Conservation (phyloP, 2,797 vertebrate genomes). For the Momotus momota region DNA sequence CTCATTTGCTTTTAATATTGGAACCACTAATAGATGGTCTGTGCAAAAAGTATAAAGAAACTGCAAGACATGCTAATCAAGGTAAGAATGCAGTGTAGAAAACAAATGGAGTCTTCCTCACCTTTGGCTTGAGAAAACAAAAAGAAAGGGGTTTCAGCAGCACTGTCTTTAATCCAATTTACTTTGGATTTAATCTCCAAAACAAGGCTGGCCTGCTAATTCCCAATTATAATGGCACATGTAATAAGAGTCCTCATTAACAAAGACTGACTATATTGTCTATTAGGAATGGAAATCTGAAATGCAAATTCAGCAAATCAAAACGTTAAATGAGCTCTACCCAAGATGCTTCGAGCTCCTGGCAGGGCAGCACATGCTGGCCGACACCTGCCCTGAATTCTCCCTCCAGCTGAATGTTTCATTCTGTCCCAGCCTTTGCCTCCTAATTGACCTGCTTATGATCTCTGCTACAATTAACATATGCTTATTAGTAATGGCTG, state of each 20-base stretch:
- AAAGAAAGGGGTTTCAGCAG: constrained; percentile 73
- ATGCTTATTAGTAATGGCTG: constrained; percentile 97
- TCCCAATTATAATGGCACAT: constrained; percentile 86
- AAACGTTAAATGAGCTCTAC: constrained; percentile 86
- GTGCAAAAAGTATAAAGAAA: constrained; percentile 66
- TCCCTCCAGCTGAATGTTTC: constrained; percentile 91
- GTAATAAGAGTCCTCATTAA: constrained; percentile 88
- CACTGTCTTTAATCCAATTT: constrained; percentile 84
- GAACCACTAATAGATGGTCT: not conserved
- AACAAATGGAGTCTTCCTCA: constrained; percentile 76
- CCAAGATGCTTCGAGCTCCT: constrained; percentile 81
- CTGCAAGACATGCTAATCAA: constrained; percentile 61
- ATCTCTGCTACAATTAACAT: constrained; percentile 98
- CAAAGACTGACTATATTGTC: constrained; percentile 85
- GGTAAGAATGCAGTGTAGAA: constrained; percentile 73
- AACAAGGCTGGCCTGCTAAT: constrained; percentile 83
- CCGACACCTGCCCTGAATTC: constrained; percentile 85
- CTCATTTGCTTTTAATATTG: constrained; percentile 28
- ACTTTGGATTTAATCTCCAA: constrained; percentile 84
- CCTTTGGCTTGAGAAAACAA: constrained; percentile 76
- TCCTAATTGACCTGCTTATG: constrained; percentile 94
- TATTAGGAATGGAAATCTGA: constrained; percentile 86
- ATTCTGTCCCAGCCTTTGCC: constrained; percentile 89
- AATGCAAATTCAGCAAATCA: constrained; percentile 88
- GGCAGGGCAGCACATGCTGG: constrained; percentile 81